Base-by-base conservation (phyloP, 2,888 invertebrate species). In the Leptopilina myrica region DNA sequence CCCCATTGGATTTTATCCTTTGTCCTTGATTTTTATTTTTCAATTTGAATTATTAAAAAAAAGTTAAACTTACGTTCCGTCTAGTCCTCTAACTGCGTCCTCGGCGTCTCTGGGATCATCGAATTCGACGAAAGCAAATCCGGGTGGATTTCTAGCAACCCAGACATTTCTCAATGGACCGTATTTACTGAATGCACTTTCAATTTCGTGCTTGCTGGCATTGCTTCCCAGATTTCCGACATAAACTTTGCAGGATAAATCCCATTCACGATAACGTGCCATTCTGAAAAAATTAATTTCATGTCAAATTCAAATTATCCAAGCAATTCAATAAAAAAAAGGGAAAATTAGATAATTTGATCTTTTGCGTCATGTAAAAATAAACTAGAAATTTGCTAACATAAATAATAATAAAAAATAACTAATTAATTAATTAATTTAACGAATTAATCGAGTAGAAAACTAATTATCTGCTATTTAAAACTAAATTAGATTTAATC, bases 141-240 rank as follows among this genome's bases (percentile, higher is more conserved):
- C 98, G 7, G 98, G 97, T 64, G 98, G 98, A 90, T 98, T 97
- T 88, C 98, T 93, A 0, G 98, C 98, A 76, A 98, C 97, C 98
- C 98, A 98, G 73, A 98, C 97, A 92, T 97, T 98, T 86, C 96
- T 94, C 83, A 98, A 93, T 64, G 96, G 96, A 9, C 98, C 98
- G 92, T 97, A 98, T 92, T 97, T 96, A 79, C 95, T 94, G 92
- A 98, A 98, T 11, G 96, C 95, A 88, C 96, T 96, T 92, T 98
- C 98, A 80, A 97, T 94, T 92, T 97, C 97, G 90, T 96, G 96
- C 92, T 97, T 97, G 14, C 97, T 96, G 7, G 97, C 97, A 89
- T 97, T 97, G 86, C 96, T 97, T 8, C 97, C 97, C 83, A 98
- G 93, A 90, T 98, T 98, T 26, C 98, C 98, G 43, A 98, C 97